Percentiles rank a stretch among this genome's conserved stretches.
These are phyloP conservation scores for Bos javanicus DNA, from an alignment of 2,113 vertebrate species.

Conservation along the genomic window DNA sequence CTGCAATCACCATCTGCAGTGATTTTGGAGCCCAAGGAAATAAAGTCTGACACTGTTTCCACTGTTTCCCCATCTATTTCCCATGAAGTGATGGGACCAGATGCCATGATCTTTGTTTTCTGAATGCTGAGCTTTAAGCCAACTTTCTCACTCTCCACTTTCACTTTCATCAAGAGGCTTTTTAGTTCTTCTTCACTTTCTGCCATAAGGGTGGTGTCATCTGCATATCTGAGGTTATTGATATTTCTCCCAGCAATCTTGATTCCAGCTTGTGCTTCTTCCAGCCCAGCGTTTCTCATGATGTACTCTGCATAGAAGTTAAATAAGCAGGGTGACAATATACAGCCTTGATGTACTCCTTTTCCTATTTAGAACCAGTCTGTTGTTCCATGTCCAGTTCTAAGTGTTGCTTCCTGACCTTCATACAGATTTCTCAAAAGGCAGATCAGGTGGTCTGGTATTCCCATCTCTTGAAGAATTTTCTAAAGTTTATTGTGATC, in stretches of 20 bases:
- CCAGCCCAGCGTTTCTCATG: not conserved
- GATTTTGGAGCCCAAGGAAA: not conserved
- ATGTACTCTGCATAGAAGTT: not conserved
- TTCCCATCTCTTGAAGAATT: not conserved
- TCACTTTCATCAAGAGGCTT: not conserved
- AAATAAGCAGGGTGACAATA: not conserved
- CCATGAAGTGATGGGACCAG: not conserved
- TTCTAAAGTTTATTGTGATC: not conserved
- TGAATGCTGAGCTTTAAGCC: not conserved
- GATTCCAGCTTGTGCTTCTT: not conserved
- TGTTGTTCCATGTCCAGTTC: not conserved
- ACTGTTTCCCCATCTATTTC: accelerated
- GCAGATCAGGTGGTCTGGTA: not conserved
- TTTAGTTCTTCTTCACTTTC: not conserved
- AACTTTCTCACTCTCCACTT: not conserved
- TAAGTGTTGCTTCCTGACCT: not conserved
- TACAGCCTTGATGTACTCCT: not conserved
- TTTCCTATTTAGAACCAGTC: not conserved
- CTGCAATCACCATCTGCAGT: not conserved
- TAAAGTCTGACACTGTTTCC: not conserved
- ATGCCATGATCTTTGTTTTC: not conserved
- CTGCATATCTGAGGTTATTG: not conserved
- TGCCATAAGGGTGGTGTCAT: not conserved
- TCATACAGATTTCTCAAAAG: not conserved
- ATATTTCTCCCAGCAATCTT: accelerated